Base-by-base conservation (phyloP, 2,888 invertebrate genomes). In the Aricia artaxerxes region DNA sequence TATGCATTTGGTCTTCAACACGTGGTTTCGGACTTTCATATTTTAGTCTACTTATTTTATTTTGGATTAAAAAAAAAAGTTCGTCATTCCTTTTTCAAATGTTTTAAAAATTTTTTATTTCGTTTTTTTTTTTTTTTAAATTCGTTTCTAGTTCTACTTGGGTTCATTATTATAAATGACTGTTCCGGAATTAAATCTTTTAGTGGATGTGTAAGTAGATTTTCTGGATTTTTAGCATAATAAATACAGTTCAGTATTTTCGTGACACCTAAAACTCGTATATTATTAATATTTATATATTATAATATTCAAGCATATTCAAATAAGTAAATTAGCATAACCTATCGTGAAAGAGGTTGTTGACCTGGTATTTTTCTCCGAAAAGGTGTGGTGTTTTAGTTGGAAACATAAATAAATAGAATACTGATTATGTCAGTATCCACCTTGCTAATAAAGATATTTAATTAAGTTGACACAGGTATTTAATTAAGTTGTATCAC, bases 1-100 rank as follows among this genome's bases (percentile, higher is more conserved):
- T 77, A 77, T 73, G 73, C 73, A 44, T 53, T 35, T 49, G 2
- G 49, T 57, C 35, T 53, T 76, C 76, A 76, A 76, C 53, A 57
- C 57, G 76, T 76, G 57, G 35, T 76, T 76, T 69, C 24, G 31
- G 31, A 24, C 11, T 31, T 64, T 64, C 3, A 57, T 16, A 57
- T 16, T 57, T 57, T 57, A 16, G 16, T 57, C 13, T 57, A 9
- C 16, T 57, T 4, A 16, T 57, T 57, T 57, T 57, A 57, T 57
- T 57, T 57, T 4, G 1, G 16, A 16, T 1, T 57, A 57, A 57
- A 57, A 57, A 57, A 57, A 57, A 57, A 16, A 4, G 13, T 53
- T 53, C 11, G 53, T 13, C 13, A 13, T 53, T 53, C 13, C 13
- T n/a, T 31, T 64, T 64, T 64, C 9, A 64, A 31, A 53, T 13